Percentiles rank a stretch among this genome's conserved stretches.
Conservation (phyloP, 92 coral and sea anemone species). For the Palythoa grandis region DNA sequence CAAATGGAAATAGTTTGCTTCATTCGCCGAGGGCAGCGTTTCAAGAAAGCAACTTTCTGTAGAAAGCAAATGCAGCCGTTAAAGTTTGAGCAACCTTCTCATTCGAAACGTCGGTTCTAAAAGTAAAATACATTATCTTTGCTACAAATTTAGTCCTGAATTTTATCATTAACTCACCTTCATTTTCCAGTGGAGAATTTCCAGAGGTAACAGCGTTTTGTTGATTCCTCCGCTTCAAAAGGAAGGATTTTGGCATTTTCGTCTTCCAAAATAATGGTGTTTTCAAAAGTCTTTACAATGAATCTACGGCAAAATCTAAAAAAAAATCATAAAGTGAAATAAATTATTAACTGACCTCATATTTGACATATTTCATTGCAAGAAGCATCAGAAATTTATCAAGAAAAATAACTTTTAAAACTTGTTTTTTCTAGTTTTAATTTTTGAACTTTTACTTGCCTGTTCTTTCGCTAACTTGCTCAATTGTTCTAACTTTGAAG, state of each 20-base stretch:
- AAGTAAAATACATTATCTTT: background rate
- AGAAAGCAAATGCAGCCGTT: too few relatives aligned
- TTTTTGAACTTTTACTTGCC: constrained; percentile 34
- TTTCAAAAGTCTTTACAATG: background rate
- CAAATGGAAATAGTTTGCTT: too few relatives aligned
- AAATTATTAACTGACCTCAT: constrained; percentile 15
- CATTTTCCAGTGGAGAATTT: constrained; percentile 13
- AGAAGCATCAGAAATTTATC: background rate
- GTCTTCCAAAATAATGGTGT: too few relatives aligned
- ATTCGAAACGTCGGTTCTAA: too few relatives aligned
- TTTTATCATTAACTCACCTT: constrained; percentile 3
- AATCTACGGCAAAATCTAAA: background rate
- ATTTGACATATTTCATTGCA: background rate
- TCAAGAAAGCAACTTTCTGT: too few relatives aligned
- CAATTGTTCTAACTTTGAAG: constrained; percentile 20
- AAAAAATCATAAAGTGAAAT: constrained; percentile 12
- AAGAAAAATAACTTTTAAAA: background rate
- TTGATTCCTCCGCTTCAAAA: constrained; percentile 13
- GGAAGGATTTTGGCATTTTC: constrained; percentile 38
- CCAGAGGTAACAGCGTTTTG: background rate
- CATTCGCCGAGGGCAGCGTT: too few relatives aligned
- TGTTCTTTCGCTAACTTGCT: constrained; percentile 39
- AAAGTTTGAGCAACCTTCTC: too few relatives aligned
- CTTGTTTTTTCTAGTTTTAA: background rate
- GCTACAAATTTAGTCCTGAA: background rate